phyloP scores from a whole-genome alignment of 2,113 vertebrate species.

The Isurus oxyrinchus region DNA sequence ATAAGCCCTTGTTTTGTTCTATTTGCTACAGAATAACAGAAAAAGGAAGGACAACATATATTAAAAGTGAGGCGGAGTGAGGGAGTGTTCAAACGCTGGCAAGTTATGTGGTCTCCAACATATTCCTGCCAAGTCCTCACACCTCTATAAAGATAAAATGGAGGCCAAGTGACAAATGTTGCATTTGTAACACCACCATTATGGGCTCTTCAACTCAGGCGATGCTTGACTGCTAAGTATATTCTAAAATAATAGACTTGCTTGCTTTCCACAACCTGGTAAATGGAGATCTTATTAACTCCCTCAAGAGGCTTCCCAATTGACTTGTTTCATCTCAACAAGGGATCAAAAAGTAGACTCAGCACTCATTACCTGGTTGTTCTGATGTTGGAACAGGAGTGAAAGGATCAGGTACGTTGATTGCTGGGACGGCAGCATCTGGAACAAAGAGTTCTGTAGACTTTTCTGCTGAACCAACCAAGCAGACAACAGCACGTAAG shows the following conservation, averaged over 20 bases:
- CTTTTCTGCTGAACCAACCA: conserved; percentile 59
- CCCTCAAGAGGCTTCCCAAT: background rate
- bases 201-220: background rate
- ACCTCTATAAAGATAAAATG: background rate
- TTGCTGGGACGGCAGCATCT: conserved; percentile 64
- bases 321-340: background rate
- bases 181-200: background rate
- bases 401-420: conserved; percentile 76
- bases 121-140: too few species aligned
- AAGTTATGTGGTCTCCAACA: background rate
- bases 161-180: background rate
- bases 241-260: background rate
- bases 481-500: conserved; percentile 31
- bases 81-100: background rate
- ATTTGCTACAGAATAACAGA: background rate
- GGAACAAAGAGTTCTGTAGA: conserved; percentile 62
- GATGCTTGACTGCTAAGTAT: background rate
- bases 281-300: background rate
- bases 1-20: background rate
- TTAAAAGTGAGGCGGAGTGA: background rate
- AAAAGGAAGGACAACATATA: background rate
- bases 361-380: conserved; percentile 65
- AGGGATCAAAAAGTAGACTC: background rate
- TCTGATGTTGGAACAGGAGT: conserved; percentile 69
- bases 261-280: background rate